Conservation (phyloP, 2,113 vertebrate genomes). For the Campylorhamphus procurvoides region DNA sequence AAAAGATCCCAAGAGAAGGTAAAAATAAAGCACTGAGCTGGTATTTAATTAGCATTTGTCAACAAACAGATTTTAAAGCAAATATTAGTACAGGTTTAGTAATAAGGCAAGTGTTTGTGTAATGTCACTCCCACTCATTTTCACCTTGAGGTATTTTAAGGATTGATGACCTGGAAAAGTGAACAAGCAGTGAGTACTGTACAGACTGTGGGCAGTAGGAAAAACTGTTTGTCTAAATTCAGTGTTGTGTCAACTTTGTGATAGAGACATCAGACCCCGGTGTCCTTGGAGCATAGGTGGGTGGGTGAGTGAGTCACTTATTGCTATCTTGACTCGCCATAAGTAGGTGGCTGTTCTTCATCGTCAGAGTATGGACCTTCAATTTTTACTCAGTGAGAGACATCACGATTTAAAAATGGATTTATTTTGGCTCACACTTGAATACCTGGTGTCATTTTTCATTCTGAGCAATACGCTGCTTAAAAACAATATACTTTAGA, state of each 20-base stretch:
- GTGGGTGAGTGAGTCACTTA: slow-evolving; percentile 52
- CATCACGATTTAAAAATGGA: slow-evolving; percentile 9
- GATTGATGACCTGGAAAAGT: slow-evolving; percentile 51
- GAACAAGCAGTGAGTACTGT: not conserved
- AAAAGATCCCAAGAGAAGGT: not conserved
- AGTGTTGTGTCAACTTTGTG: slow-evolving; percentile 28
- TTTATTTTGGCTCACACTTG: slow-evolving; percentile 30
- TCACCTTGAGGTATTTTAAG: slow-evolving; percentile 46
- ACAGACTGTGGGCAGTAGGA: slow-evolving; percentile 38
- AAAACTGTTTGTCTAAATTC: slow-evolving; percentile 52
- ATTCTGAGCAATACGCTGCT: not conserved
- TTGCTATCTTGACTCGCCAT: slow-evolving; percentile 12
- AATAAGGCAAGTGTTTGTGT: slow-evolving; percentile 20
- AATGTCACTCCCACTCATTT: slow-evolving; percentile 21
- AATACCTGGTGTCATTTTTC: slow-evolving; percentile 20
- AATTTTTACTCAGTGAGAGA: slow-evolving; percentile 37
- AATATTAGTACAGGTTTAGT: slow-evolving; percentile 28
- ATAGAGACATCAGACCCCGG: not conserved
- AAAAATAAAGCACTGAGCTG: not conserved
- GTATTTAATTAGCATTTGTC: slow-evolving; percentile 38
- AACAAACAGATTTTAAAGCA: slow-evolving; percentile 23
- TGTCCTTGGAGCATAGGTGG: slow-evolving; percentile 44
- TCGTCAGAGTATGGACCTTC: slow-evolving; percentile 5
- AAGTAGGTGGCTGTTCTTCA: slow-evolving; percentile 22
- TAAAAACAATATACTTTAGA: not conserved